Evolutionary conservation across 2,888 invertebrate genomes (phyloP).

Genomic region (Euplexia lucipara): DNA sequence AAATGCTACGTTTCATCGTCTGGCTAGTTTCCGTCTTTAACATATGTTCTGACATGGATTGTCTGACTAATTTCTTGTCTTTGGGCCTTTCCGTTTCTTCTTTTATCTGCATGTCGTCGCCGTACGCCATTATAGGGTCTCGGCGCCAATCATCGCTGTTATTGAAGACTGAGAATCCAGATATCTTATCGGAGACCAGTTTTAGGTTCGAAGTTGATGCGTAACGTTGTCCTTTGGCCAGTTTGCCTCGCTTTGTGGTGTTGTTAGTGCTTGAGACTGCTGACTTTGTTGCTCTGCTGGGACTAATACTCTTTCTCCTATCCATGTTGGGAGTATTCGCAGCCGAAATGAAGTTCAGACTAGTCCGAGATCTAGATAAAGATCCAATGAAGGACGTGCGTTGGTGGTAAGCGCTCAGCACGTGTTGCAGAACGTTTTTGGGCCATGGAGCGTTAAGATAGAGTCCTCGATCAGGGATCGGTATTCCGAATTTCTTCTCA

Average conservation of each 20-base stretch:
- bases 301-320: slow-evolving; percentile 81
- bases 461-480: slow-evolving; percentile 77
- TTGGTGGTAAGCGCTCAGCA: slow-evolving; percentile 82
- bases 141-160: slow-evolving; percentile 73
- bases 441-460: slow-evolving; percentile 86
- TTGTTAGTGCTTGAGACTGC: slow-evolving; percentile 75
- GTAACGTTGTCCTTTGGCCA: slow-evolving; percentile 78
- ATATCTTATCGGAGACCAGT: slow-evolving; percentile 85
- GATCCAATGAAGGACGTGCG: slow-evolving; percentile 88
- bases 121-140: slow-evolving; percentile 87
- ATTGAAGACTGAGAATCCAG: slow-evolving; percentile 85
- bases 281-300: slow-evolving; percentile 75
- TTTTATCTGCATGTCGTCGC: slow-evolving; percentile 66
- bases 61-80: slow-evolving; percentile 75
- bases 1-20: slow-evolving; percentile 80
- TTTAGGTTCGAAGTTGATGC: slow-evolving; percentile 85
- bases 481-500: slow-evolving; percentile 84
- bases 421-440: slow-evolving; percentile 84
- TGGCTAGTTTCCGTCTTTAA: slow-evolving; percentile 65
- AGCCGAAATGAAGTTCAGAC: slow-evolving; percentile 83
- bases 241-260: slow-evolving; percentile 77
- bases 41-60: slow-evolving; percentile 80
- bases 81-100: slow-evolving; percentile 68
- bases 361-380: slow-evolving; percentile 90
- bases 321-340: slow-evolving; percentile 80